Evolutionary conservation across 2,888 invertebrate species (phyloP), one percentile per base, ranked within the genome.

Genomic region (Achlya flavicornis): DNA sequence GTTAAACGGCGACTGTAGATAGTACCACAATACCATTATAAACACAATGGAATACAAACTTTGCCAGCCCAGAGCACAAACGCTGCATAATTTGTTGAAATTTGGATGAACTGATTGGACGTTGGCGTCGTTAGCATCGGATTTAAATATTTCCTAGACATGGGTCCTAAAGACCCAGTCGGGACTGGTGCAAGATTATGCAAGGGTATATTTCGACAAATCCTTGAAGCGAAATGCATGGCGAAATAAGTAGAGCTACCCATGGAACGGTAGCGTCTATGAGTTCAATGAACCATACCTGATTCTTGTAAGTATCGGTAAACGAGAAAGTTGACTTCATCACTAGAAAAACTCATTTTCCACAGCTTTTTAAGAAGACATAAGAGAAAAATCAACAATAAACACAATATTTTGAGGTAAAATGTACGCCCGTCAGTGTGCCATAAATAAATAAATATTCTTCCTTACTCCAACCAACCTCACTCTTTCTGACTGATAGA

Each of bases 221-320:
- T 6, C 8, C 48, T 16, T 6, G 19, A 53, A 19, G 10, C 19
- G 19, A 53, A 53, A 53, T 19, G 53, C 19, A 19, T 53, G 19
- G 7, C 7, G 7, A 48, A 48, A 14, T 4, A 43, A 14, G 12
- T 48, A 7, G 16, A 48, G 7, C 46, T 19, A 57, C 26, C 12
- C 58, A 46, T 63, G 61, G 71, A 68, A 35, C 57, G 59, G 67
- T 66, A 73, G 79, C 75, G 78, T 83, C 75, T 68, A 4, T 41
- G 68, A 75, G 84, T 84, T 86, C 84, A 86, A 77, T 83, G 80
- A 80, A 82, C 79, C 73, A 68, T 81, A 99, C 99, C 99, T 81
- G 99, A 99, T 94, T 99, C 99, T 90, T 99, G 99, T 70, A 99
- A 95, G 92, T 99, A 99, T 84, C 99, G 96, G 92, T 99, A 99